These are phyloP conservation scores for Dolichopus griseipennis DNA, from an alignment of 2,888 invertebrate species.

Conservation along the genomic window DNA sequence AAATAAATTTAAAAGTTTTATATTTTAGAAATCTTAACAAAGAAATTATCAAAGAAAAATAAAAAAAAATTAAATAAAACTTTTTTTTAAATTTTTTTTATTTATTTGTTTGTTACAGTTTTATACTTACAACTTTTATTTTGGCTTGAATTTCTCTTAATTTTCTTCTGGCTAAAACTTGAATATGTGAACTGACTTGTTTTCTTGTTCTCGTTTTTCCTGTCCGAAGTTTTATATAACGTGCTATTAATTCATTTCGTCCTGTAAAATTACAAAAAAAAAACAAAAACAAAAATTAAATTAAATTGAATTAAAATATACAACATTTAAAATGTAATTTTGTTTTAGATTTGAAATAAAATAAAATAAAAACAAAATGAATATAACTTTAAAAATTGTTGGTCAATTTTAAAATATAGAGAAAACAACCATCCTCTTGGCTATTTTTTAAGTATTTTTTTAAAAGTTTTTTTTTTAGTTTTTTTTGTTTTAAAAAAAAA, in stretches of 20 bases:
- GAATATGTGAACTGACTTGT: conserved; percentile 99
- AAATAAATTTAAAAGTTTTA: too few relatives aligned
- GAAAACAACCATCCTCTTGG: too few relatives aligned
- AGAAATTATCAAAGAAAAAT: too few relatives aligned
- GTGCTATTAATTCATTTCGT: conserved; percentile 98
- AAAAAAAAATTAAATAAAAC: too few relatives aligned
- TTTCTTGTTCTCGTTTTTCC: conserved; percentile 99
- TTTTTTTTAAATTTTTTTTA: neutral
- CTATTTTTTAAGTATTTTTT: too few relatives aligned
- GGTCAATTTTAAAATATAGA: neutral
- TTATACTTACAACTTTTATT: conserved; percentile 86
- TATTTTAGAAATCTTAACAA: too few relatives aligned
- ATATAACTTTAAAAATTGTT: neutral
- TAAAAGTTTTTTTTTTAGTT: too few relatives aligned
- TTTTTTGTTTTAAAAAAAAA: too few relatives aligned
- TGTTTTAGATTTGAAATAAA: neutral
- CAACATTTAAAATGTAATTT: neutral
- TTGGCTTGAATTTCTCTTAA: conserved; percentile 96
- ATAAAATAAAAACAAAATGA: neutral
- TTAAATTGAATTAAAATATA: neutral
- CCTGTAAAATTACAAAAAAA: conserved; percentile 57
- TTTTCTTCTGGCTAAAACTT: conserved; percentile 97
- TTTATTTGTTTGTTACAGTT: conserved; percentile 8
- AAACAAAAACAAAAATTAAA: conserved; percentile 14
- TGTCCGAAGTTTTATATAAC: conserved; percentile 98